phyloP scores from a whole-genome alignment of 2,797 vertebrate species.

The Pipistrellus kuhlii region DNA sequence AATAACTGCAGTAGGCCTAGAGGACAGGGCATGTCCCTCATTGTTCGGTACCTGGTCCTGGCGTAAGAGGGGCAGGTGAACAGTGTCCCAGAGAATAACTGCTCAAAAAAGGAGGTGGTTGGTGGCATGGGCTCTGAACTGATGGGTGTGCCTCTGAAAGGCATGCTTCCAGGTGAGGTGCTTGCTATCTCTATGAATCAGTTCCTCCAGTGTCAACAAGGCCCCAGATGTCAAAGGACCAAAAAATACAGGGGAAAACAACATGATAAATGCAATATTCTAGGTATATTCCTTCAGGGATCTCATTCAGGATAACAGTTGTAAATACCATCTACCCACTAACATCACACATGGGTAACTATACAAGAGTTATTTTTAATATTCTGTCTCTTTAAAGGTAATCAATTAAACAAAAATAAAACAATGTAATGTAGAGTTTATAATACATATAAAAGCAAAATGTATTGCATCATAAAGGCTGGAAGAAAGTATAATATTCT shows the following conservation, averaged over 20 bases:
- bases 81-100: neutral
- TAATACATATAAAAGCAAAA: neutral
- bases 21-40: neutral
- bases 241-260: neutral
- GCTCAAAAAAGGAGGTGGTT: neutral
- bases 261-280: neutral
- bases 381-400: neutral
- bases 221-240: neutral
- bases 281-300: neutral
- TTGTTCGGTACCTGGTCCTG: neutral
- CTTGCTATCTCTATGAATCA: neutral
- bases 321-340: neutral
- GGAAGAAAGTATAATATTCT: neutral
- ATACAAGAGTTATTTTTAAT: neutral
- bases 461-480: neutral
- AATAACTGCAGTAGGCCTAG: neutral
- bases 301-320: neutral
- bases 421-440: neutral
- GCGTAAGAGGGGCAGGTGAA: neutral
- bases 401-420: conserved; percentile 14
- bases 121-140: neutral
- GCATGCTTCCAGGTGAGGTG: neutral
- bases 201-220: neutral
- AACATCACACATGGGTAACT: too few species aligned
- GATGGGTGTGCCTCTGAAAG: neutral